A percentile compares a stretch with the other conserved stretches of the same genome.
phyloP scores from a whole-genome alignment of 1,140 invertebrate species.

The Neotoxoptera formosana region DNA sequence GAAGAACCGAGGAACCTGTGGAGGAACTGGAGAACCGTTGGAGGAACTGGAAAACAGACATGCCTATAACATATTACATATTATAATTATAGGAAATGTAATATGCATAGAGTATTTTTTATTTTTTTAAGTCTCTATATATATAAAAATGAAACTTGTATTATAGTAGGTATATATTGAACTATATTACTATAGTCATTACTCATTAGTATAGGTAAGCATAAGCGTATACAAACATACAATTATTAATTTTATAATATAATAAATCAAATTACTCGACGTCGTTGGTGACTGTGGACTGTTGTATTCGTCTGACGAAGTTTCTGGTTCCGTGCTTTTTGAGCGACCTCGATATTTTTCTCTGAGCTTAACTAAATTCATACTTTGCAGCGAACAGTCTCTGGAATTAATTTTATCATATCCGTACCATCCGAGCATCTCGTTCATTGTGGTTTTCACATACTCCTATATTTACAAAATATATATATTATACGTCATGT shows the following conservation, averaged over 20 bases:
- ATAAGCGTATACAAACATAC: not conserved
- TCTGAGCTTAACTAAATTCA: constrained; percentile 53
- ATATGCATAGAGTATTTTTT: too few species aligned
- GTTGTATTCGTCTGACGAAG: constrained; percentile 47
- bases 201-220: not conserved
- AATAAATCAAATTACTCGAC: constrained; percentile 36
- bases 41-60: too few species aligned
- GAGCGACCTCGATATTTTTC: constrained; percentile 49
- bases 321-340: constrained; percentile 44
- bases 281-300: constrained; percentile 43
- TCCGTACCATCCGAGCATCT: constrained; percentile 87
- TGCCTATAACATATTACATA: too few species aligned
- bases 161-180: too few species aligned
- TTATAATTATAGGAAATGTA: too few species aligned
- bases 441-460: constrained; percentile 89
- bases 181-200: too few species aligned
- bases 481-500: constrained; percentile 17
- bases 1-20: too few species aligned
- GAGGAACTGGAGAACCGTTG: too few species aligned
- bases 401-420: constrained; percentile 72
- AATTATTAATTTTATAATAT: constrained; percentile 26
- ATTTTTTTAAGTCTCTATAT: too few species aligned
- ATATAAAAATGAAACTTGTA: too few species aligned
- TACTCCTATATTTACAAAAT: constrained; percentile 77
- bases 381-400: constrained; percentile 53